Percentiles rank a stretch among this genome's conserved stretches.
These are phyloP conservation scores for Yponomeuta sedellus DNA, from an alignment of 2,888 invertebrate genomes.

Conservation along the genomic window DNA sequence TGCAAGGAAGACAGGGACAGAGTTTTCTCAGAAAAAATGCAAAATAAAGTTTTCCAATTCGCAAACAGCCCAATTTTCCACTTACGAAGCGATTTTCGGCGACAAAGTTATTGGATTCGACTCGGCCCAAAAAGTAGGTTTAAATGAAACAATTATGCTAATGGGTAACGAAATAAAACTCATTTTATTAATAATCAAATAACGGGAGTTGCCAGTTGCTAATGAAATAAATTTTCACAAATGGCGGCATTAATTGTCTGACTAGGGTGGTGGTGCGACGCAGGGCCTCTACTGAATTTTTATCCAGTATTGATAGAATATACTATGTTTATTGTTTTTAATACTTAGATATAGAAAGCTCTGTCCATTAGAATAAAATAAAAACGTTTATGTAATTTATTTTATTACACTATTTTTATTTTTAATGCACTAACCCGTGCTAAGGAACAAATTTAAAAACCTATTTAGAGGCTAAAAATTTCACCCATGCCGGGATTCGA, in stretches of 20 bases:
- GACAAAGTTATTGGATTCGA: constrained; percentile 55
- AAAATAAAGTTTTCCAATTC: constrained; percentile 17
- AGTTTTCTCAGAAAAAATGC: neutral
- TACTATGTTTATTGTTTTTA: too few species aligned
- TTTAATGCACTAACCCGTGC: too few species aligned
- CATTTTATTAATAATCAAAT: constrained; percentile 74
- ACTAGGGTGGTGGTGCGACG: constrained; percentile 30
- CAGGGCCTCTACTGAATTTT: constrained; percentile 24
- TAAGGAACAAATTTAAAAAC: too few species aligned
- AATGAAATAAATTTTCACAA: constrained; percentile 68
- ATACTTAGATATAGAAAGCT: too few species aligned
- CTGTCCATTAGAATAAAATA: too few species aligned
- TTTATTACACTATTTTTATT: too few species aligned
- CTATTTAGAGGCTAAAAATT: too few species aligned
- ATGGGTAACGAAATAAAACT: constrained; percentile 70
- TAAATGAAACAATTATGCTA: constrained; percentile 73
- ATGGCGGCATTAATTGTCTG: constrained; percentile 67
- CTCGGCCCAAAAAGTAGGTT: constrained; percentile 36
- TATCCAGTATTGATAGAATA: too few species aligned
- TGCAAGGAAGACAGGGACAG: too few species aligned
- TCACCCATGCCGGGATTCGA: too few species aligned
- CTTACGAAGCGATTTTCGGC: constrained; percentile 32
- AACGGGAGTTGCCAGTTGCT: constrained; percentile 61
- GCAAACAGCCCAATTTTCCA: constrained; percentile 19
- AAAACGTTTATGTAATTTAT: too few species aligned